phyloP scores from a whole-genome alignment of 2,113 vertebrate species.

The Progne subis region DNA sequence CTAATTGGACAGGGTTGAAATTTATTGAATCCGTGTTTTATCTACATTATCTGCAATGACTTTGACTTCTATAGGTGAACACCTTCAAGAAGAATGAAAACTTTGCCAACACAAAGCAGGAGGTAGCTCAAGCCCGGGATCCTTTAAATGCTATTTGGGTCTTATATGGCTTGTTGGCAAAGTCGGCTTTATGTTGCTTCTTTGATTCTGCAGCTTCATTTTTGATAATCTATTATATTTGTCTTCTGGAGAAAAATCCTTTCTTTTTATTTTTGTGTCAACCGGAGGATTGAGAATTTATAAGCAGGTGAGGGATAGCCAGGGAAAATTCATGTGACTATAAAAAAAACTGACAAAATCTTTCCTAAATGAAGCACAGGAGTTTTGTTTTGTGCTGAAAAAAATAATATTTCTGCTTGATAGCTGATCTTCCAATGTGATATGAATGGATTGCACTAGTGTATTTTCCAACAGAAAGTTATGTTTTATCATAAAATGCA shows the following conservation, averaged over 20 bases:
- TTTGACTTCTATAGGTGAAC: neutral
- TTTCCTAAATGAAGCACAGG: neutral
- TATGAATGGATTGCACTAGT: neutral
- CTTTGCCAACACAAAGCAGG: neutral
- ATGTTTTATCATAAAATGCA: neutral
- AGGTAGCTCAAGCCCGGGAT: neutral
- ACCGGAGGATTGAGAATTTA: neutral
- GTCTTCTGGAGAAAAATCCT: neutral
- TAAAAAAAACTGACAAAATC: neutral
- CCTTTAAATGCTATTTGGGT: neutral
- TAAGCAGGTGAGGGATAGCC: neutral
- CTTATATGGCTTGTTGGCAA: neutral
- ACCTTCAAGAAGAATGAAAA: neutral
- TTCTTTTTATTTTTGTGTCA: neutral
- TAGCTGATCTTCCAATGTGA: neutral
- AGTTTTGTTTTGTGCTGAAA: neutral
- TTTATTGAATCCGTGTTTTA: neutral
- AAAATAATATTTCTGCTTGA: neutral
- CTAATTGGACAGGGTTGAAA: neutral
- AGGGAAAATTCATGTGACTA: neutral
- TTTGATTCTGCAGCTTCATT: neutral
- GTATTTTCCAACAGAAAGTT: neutral
- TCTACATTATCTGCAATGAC: neutral
- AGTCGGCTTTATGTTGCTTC: neutral
- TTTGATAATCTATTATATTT: neutral